Evolutionary conservation across 2,888 invertebrate species (phyloP), one percentile per base, ranked within the genome.

Genomic region (Vandiemenella viatica): DNA sequence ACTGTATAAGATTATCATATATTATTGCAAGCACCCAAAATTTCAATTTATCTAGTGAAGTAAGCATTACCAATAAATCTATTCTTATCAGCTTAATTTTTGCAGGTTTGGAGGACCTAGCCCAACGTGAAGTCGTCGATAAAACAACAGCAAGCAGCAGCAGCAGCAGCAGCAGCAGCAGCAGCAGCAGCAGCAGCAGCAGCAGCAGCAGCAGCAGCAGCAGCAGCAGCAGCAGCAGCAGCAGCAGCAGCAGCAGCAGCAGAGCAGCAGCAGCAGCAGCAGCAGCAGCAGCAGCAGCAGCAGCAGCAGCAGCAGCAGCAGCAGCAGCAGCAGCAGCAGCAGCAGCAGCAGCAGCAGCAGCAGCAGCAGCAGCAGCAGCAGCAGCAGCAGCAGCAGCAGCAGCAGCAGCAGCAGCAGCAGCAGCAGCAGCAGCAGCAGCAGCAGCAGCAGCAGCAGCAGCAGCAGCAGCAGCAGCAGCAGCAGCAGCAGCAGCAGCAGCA

Each of bases 141-240:
- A 41, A 15, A 10, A 16, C 32, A 32, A 13, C 32, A 32, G 32
- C 32, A n/a, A n/a, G n/a, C n/a, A n/a, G n/a, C n/a, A n/a, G n/a
- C n/a, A n/a, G n/a, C n/a, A n/a, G n/a, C n/a, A 32, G 32, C 32
- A 32, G 32, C 32, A 32, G 32, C 32, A 32, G 32, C 32, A 41
- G 41, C 16, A 41, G 41, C 16, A 41, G 41, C 16, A 41, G 41
- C 16, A 41, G 41, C 16, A 41, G 41, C 16, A 10, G 41, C 16
- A n/a, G 41, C 41, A 41, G 41, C 32, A 32, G 32, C 32, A 32
- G 32, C 32, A 32, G 32, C 32, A 32, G 32, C 32, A 32, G 32
- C 32, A 32, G 32, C 32, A 32, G 32, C 32, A 32, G 32, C 32
- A 32, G 32, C 32, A 32, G 32, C 32, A 32, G 32, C 32, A 32